Conservation (phyloP, 2,888 invertebrate genomes). For the Platycheirus albimanus region DNA sequence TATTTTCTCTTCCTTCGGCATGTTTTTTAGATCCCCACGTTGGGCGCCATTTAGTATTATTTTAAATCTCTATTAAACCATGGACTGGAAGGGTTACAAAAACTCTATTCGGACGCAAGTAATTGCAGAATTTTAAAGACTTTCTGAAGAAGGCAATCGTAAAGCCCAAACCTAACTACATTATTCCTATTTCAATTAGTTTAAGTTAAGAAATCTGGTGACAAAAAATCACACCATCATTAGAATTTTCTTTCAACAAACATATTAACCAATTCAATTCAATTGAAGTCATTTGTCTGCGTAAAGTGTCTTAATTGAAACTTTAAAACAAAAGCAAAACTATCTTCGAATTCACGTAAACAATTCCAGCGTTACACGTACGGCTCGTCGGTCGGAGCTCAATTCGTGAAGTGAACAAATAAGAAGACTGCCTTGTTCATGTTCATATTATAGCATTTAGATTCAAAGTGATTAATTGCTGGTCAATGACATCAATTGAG, state of each 20-base stretch:
- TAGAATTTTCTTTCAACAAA: conserved; percentile 33
- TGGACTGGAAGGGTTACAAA: too few relatives aligned
- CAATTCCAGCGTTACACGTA: conserved; percentile 24
- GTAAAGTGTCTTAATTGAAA: conserved; percentile 61
- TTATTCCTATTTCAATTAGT: too few relatives aligned
- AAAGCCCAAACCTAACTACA: too few relatives aligned
- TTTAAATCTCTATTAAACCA: too few relatives aligned
- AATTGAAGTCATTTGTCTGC: conserved; percentile 62
- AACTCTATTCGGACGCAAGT: too few relatives aligned
- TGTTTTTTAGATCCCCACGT: too few relatives aligned
- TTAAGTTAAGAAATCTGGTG: not conserved
- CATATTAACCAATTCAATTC: conserved; percentile 52
- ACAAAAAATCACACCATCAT: conserved; percentile 10
- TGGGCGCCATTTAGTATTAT: too few relatives aligned
- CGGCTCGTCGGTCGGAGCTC: not conserved
- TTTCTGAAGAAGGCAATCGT: too few relatives aligned
- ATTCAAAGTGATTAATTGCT: conserved; percentile 54
- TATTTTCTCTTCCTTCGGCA: too few relatives aligned
- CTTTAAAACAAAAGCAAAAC: conserved; percentile 30
- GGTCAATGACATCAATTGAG: conserved; percentile 47
- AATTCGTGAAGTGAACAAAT: not conserved
- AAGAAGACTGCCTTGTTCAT: not conserved
- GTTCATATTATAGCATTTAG: conserved; percentile 10
- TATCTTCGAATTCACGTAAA: conserved; percentile 18
- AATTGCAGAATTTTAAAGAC: too few relatives aligned